Conservation (phyloP, 1,140 invertebrate species). For the Megalopta genalis region DNA sequence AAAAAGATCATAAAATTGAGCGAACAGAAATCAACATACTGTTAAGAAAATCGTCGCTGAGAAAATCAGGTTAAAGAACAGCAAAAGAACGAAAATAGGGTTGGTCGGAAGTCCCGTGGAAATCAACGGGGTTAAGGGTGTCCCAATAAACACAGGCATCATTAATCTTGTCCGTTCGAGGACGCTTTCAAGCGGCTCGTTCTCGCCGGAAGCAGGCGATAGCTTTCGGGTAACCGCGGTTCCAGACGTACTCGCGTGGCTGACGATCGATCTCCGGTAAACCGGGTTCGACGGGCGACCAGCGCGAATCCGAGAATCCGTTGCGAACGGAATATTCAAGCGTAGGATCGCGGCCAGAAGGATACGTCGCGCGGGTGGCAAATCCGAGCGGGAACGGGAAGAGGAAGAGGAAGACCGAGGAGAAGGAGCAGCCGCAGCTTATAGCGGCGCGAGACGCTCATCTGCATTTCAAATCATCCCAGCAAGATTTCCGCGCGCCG, state of each 20-base stretch:
- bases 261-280: not conserved
- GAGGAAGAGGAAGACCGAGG: slow-evolving; percentile 3
- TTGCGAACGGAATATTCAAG: slow-evolving; percentile 58
- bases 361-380: slow-evolving; percentile 25
- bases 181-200: too few relatives aligned
- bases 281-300: slow-evolving; percentile 32
- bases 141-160: not conserved
- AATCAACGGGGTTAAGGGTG: not conserved
- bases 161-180: too few relatives aligned
- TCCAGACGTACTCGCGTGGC: too few relatives aligned
- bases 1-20: too few relatives aligned
- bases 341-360: slow-evolving; percentile 37
- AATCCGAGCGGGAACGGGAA: slow-evolving; percentile 28
- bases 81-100: too few relatives aligned
- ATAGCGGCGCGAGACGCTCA: slow-evolving; percentile 66
- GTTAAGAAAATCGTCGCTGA: not conserved
- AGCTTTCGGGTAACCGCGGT: too few relatives aligned
- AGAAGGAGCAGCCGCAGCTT: slow-evolving; percentile 36
- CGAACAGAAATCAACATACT: too few relatives aligned
- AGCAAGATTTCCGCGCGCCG: slow-evolving; percentile 50
- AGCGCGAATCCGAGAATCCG: slow-evolving; percentile 34
- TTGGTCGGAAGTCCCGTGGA: not conserved
- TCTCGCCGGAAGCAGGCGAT: too few relatives aligned
- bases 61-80: not conserved
- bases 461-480: slow-evolving; percentile 71